Evolutionary conservation across 2,888 invertebrate species (phyloP), one percentile per base, ranked within the genome.

Genomic region (Ormyrus nitidulus): DNA sequence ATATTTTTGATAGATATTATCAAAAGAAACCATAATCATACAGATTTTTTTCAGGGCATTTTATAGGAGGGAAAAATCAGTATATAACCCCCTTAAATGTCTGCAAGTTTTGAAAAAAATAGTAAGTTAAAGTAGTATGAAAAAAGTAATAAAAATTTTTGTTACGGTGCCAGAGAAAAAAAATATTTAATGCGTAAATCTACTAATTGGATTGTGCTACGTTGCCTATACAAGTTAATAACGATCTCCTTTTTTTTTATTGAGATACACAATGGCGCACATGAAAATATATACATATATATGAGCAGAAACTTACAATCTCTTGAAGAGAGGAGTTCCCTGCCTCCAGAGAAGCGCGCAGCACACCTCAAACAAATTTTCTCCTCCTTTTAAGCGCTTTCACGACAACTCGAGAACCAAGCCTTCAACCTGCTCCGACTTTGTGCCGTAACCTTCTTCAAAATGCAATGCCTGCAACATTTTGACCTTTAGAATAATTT

Each of bases 401-500:
- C 44, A n/a, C 49, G 13, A 34, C 10, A 19, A 46, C 54, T 53
- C 54, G 11, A 19, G 10, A 48, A 48, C 73, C 75, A 59, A 75
- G 75, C 75, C 75, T 75, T 66, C 66, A 65, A 64, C 62, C 58
- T 62, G 62, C 44, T 19, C 61, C 72, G 71, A 71, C 71, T 71
- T 61, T 71, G 61, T 44, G 71, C 72, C 34, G 54, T 72, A 72
- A 64, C 54, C 74, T 66, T 66, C 65, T 75, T 75, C 53, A n/a
- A 66, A 66, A 58, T 59, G 59, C 59, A 66, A 10, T 48, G 64
- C 6, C 56, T 11, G 34, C 65, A 59, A 49, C 51, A 34, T 44
- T 49, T 44, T 59, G 75, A 59, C 75, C 75, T 75, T 75, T 75
- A 51, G 66, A 74, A 75, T 75, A 75, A 75, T 66, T 65, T 54